Conservation (phyloP, 2,113 vertebrate species). For the Oreochromis aureus region DNA sequence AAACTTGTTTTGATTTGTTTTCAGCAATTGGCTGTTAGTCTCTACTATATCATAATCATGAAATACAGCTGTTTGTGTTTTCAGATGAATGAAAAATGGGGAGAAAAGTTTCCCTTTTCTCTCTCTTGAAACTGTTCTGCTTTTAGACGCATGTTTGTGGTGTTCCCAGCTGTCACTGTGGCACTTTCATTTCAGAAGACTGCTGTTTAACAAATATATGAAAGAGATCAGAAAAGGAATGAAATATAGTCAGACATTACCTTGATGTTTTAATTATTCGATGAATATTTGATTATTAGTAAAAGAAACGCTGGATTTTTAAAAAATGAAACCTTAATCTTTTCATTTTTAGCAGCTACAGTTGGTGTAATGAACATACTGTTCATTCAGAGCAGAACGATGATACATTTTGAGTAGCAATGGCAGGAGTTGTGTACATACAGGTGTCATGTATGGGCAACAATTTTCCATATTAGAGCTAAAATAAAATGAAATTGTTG, state of each 20-base stretch:
- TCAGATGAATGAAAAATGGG: neutral
- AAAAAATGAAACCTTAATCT: neutral
- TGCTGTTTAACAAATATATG: neutral
- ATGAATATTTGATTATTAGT: neutral
- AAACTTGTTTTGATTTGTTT: neutral
- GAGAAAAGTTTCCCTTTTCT: accelerated
- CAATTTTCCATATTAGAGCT: neutral
- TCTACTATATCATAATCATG: neutral
- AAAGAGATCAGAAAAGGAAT: neutral
- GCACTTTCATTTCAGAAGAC: neutral
- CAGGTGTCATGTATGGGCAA: neutral
- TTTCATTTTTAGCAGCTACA: neutral
- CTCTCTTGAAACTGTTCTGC: neutral
- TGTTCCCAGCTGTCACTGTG: neutral
- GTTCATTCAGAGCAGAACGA: neutral
- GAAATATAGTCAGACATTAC: neutral
- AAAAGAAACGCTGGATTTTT: neutral
- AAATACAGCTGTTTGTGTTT: neutral
- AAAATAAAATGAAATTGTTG: neutral
- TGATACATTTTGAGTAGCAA: neutral
- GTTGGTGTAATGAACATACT: neutral
- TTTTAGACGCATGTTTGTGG: neutral
- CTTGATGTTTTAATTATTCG: accelerated
- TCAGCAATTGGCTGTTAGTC: neutral
- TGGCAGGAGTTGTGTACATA: neutral